Base-by-base conservation (phyloP, 1,140 invertebrate genomes). In the Heliconius nattereri region DNA sequence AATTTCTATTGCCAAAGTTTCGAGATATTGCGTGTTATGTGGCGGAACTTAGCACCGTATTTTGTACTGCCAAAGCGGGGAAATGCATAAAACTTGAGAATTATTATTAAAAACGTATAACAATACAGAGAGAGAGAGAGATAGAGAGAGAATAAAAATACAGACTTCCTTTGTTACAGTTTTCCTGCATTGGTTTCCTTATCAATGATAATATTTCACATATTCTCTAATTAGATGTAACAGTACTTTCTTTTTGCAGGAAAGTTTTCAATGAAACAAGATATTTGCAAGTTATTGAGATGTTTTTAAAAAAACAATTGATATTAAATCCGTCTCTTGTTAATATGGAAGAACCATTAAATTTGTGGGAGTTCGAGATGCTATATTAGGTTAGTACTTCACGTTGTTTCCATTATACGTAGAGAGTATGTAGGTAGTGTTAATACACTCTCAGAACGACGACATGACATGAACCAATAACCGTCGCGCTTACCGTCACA, bases 141-240 rank as follows among this genome's bases (percentile, higher is more conserved):
- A 32, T 3, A 32, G 32, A 32, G 6, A 32, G 32, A 32, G 32
- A 45, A 45, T 45, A 45, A 45, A 45, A 45, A 45, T 16, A 45
- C 3, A 45, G 11, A 45, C 13, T 45, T 13, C n/a, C 20, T 45
- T 80, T 35, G 6, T 89, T 90, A 40, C 87, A 92, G 90, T 85
- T 60, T 86, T 85, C 2, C 52, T 88, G 5, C 26, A 0, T 37
- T 81, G 3, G 79, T 92, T 73, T 91, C 91, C 71, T 81, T 16
- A 2, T 97, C 1, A 13, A 96, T 99, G 85, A 97, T 98, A n/a
- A 83, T 94, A 32, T 85, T 98, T 29, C 98, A 99, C 95, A 94
- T 99, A 2, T 96, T 96, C 88, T 96, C 97, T 7, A 99, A 99
- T 95, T 98, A 98, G 87, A 95, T 95, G 81, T 7, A 35, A 98